Base-by-base conservation (phyloP, 2,113 vertebrate genomes). In the Mystacornis crossleyi region DNA sequence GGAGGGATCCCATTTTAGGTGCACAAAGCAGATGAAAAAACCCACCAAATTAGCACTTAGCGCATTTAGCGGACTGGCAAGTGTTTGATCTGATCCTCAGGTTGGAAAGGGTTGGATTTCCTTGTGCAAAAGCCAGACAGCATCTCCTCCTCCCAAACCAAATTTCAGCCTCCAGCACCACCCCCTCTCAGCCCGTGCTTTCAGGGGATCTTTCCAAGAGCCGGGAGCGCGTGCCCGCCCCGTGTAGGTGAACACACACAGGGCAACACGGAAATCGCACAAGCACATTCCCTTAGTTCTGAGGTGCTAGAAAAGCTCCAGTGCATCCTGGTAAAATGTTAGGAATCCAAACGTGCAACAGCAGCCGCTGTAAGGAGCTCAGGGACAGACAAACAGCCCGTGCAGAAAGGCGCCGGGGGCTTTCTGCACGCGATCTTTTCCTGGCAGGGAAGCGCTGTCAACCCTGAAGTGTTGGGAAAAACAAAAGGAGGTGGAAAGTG, bases 11-110 rank as follows among this genome's bases (percentile, higher is more conserved):
- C 81, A 70, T 96, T 96, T 93, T 24, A 87, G 91, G 81, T 2
- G 8, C 57, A 62, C 0, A 0, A 74, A 87, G 54, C 34, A 54
- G 58, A 81, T 48, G n/a, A 62, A 72, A 77, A 89, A 6, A 9
- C 4, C 26, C 64, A 38, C 28, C 88, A 77, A 95, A 95, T 95
- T 79, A 95, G 53, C 75, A 88, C 88, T 95, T 54, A 57, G 69
- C 8, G 54, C 67, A 55, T 80, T 92, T 53, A 78, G 53, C 0
- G 0, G 72, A 31, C 57, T 73, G 78, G 67, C 55, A 87, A 81
- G 70, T 5, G 43, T 71, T 81, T 79, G 81, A 23, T 67, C 38
- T 31, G 51, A 89, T 92, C 58, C 47, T 88, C 89, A 67, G 57
- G 61, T 86, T 85, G 84, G 60, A 48, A 81, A 40, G 58, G 25